A percentile compares a stretch with the other conserved stretches of the same genome.
Conservation (phyloP, 2,797 vertebrate genomes). For the Girardinus metallicus region DNA sequence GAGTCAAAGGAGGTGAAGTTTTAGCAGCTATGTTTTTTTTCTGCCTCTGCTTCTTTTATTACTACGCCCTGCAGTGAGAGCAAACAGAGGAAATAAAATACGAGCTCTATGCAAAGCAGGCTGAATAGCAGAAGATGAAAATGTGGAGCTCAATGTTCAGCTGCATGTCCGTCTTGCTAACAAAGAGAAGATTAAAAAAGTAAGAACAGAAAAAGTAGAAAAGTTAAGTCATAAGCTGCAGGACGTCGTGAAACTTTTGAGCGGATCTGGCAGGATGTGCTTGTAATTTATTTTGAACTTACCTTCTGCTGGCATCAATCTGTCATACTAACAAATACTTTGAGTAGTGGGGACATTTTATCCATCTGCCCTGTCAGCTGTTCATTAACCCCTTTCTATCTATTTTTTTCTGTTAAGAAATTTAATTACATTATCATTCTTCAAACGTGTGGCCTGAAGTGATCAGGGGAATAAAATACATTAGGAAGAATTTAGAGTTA, state of each 20-base stretch:
- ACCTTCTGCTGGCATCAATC: background rate
- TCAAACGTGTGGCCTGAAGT: background rate
- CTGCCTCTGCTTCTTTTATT: background rate
- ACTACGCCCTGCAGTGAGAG: background rate
- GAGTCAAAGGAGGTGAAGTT: slow-evolving; percentile 95
- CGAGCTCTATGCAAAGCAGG: slow-evolving; percentile 7
- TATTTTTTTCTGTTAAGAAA: background rate
- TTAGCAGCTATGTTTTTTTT: background rate
- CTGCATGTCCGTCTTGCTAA: background rate
- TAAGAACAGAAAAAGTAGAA: background rate
- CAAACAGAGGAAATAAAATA: background rate
- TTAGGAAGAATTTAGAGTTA: background rate
- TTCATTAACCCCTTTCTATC: background rate
- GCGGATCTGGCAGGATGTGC: background rate
- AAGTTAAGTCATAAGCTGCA: slow-evolving; percentile 5
- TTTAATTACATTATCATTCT: background rate
- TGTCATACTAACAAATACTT: background rate
- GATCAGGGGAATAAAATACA: background rate
- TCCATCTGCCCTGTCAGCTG: background rate
- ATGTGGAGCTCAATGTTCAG: background rate
- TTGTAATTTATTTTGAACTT: background rate
- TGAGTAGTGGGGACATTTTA: background rate
- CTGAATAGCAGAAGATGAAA: background rate
- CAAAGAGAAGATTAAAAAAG: too few species aligned
- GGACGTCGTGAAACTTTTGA: background rate